These are phyloP conservation scores for Lasioglossum oenotherae DNA, from an alignment of 2,888 invertebrate genomes.

Conservation along the genomic window DNA sequence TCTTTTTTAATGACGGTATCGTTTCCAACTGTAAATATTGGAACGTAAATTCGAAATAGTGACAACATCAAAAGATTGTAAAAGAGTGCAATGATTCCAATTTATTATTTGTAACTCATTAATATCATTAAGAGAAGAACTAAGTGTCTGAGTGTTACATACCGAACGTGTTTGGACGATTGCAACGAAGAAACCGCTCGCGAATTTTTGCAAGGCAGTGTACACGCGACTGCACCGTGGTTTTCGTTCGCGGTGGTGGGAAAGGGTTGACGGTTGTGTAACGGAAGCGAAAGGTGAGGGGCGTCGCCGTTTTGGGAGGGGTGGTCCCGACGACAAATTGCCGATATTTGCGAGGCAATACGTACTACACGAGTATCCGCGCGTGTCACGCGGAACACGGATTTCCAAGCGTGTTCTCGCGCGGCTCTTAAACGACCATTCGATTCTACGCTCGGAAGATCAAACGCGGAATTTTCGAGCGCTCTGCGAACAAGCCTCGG, in stretches of 20 bases:
- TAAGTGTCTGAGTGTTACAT: neutral
- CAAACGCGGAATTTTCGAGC: neutral
- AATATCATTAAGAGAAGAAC: no score
- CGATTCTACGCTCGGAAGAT: neutral
- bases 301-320: neutral
- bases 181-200: neutral
- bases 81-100: neutral
- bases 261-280: conserved; percentile 47
- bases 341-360: conserved; percentile 46
- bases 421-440: conserved; percentile 3
- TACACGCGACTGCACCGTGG: neutral
- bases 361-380: conserved; percentile 9
- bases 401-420: conserved; percentile 1
- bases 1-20: neutral
- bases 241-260: neutral
- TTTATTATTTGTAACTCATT: neutral
- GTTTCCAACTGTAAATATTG: neutral
- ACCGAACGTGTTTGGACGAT: neutral
- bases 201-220: conserved; percentile 8
- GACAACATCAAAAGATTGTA: no score
- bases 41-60: neutral
- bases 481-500: neutral
- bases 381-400: conserved; percentile 10
- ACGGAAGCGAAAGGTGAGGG: conserved; percentile 52
- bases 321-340: conserved; percentile 50